Evolutionary conservation across 2,113 vertebrate species (phyloP).

Genomic region (Ovis aries): DNA sequence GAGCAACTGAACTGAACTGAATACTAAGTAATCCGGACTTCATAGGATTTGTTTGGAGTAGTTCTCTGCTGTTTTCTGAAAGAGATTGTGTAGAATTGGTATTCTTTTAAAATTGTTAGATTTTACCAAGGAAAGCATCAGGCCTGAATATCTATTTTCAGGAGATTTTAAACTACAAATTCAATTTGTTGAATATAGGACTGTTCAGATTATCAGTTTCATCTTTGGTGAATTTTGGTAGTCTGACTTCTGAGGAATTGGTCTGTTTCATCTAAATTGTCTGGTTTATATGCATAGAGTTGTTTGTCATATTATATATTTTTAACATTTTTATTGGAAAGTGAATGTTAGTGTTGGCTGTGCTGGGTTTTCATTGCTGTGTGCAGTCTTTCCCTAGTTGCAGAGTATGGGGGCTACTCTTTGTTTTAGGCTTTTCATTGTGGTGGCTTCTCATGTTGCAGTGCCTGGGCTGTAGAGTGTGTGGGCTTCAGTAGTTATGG

Average conservation of each 20-base stretch:
- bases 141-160: not conserved
- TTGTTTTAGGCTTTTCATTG: too few relatives aligned
- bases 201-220: not conserved
- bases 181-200: not conserved
- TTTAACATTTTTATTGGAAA: too few relatives aligned
- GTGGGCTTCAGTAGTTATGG: too few relatives aligned
- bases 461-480: too few relatives aligned
- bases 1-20: too few relatives aligned
- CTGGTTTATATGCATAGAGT: not conserved
- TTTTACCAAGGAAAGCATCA: not conserved
- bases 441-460: too few relatives aligned
- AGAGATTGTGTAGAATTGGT: not conserved
- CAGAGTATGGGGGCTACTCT: too few relatives aligned
- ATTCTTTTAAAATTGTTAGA: not conserved
- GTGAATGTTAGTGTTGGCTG: too few relatives aligned
- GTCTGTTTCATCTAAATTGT: not conserved
- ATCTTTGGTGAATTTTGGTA: not conserved
- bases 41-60: not conserved
- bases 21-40: not conserved
- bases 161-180: not conserved
- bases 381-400: too few relatives aligned
- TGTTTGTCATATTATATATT: not conserved
- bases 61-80: not conserved
- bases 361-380: too few relatives aligned
- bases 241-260: not conserved